Conservation (phyloP, 2,888 invertebrate species). For the Melinopterus prodromus region DNA sequence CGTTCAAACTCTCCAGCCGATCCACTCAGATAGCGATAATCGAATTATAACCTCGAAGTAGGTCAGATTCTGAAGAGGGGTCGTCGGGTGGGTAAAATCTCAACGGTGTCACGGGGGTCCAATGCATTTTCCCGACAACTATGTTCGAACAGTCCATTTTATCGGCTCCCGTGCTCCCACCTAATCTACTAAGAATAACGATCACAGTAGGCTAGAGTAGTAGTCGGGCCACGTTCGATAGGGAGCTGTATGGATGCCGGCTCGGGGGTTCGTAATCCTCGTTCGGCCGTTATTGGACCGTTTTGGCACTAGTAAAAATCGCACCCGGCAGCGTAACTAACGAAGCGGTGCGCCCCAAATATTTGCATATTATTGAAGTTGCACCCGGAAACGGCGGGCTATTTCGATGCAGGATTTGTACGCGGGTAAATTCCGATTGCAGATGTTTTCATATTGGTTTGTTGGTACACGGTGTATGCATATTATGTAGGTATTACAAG, state of each 20-base stretch:
- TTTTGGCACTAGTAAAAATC: background rate
- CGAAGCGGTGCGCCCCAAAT: background rate
- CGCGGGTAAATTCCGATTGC: background rate
- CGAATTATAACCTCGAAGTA: background rate
- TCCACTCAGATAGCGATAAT: background rate
- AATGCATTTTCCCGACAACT: conserved; percentile 4
- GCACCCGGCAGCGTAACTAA: background rate
- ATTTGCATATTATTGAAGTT: background rate
- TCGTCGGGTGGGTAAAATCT: background rate
- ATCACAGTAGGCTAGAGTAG: background rate
- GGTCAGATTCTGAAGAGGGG: background rate
- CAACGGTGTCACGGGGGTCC: background rate
- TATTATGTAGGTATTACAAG: background rate
- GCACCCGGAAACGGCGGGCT: background rate
- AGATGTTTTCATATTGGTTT: background rate
- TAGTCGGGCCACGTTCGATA: background rate
- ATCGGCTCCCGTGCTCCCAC: background rate
- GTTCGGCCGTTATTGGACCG: background rate
- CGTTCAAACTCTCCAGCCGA: background rate
- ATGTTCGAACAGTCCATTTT: background rate
- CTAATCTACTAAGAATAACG: background rate
- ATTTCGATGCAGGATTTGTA: background rate
- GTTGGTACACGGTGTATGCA: background rate
- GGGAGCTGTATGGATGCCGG: background rate
- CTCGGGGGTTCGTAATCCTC: background rate